phyloP scores from a whole-genome alignment of 2,888 invertebrate species.

The Vannuccia rotundouncinata region DNA sequence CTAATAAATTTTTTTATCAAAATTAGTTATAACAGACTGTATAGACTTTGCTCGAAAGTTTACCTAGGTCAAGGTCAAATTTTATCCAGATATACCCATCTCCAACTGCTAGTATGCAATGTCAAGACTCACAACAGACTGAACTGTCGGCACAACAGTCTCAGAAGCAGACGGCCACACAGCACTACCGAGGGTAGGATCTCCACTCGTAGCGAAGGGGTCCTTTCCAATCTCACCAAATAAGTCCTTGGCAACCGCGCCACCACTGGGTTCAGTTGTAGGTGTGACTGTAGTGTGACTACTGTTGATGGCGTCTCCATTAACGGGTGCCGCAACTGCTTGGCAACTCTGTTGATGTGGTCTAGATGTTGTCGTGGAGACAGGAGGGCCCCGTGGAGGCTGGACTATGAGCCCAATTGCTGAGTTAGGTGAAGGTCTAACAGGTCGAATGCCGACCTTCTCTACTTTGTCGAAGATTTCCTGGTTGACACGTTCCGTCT shows the following conservation, averaged over 20 bases:
- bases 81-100: too few relatives aligned
- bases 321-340: background rate
- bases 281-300: too few relatives aligned
- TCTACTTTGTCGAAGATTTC: background rate
- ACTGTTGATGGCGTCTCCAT: background rate
- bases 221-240: background rate
- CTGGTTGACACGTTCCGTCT: slow-evolving; percentile 49
- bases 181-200: background rate
- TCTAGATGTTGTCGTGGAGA: background rate
- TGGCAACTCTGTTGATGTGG: background rate
- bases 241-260: background rate
- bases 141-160: too few relatives aligned
- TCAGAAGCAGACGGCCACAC: background rate
- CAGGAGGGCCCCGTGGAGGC: background rate
- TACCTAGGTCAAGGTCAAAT: too few relatives aligned
- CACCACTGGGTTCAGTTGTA: too few relatives aligned
- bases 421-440: background rate
- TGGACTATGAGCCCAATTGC: background rate
- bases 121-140: too few relatives aligned
- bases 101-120: too few relatives aligned
- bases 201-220: background rate
- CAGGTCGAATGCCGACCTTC: background rate
- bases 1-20: too few relatives aligned
- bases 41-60: too few relatives aligned
- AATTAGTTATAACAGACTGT: too few relatives aligned